Conservation (phyloP, 2,113 vertebrate genomes). For the Bos indicus region DNA sequence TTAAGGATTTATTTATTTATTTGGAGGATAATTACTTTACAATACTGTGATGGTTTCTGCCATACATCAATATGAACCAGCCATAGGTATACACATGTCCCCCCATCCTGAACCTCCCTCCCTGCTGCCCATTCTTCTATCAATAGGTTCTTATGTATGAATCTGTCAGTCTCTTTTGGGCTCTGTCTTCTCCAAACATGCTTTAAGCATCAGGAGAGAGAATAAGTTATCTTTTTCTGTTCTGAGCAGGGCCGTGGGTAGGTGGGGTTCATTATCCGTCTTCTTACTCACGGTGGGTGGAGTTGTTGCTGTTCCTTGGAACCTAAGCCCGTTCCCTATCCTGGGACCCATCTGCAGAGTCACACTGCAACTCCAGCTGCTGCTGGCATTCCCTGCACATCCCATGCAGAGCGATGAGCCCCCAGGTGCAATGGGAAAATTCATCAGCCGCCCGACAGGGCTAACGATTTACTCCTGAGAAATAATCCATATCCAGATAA, state of each 20-base stretch:
- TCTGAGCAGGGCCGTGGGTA: neutral
- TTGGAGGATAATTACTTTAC: neutral
- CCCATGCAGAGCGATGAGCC: constrained; percentile 48
- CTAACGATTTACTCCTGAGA: constrained; percentile 73
- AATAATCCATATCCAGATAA: constrained; percentile 72
- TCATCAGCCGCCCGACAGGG: constrained; percentile 62
- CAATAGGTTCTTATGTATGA: neutral
- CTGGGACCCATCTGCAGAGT: constrained; percentile 38
- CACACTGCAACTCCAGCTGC: neutral
- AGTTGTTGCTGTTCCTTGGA: neutral
- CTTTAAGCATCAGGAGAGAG: neutral
- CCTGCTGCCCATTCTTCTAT: neutral
- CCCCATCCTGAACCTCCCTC: neutral
- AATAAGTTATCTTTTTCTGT: neutral
- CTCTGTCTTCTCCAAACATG: neutral
- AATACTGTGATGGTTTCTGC: neutral
- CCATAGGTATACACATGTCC: neutral
- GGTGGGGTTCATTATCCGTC: neutral
- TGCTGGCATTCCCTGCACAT: constrained; percentile 59
- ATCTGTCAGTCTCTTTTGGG: neutral
- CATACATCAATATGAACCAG: neutral
- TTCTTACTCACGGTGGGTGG: neutral
- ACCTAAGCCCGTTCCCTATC: neutral
- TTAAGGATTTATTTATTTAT: neutral
- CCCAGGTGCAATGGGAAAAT: constrained; percentile 62